phyloP scores from a whole-genome alignment of 2,113 vertebrate genomes.

The pig (Sus scrofa) region DNA sequence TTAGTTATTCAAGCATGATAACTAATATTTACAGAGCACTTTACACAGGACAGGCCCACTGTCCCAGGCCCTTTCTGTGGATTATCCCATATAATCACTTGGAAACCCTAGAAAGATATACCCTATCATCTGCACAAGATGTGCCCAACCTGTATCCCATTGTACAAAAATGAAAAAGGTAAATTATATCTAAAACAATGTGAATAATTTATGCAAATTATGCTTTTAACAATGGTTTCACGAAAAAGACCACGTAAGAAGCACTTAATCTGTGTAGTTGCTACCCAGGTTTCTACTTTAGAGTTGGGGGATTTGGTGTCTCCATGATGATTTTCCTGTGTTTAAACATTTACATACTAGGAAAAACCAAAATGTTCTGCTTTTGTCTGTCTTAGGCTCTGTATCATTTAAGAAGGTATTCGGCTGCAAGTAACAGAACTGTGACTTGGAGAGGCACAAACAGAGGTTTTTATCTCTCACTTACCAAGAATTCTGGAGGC shows the following conservation, averaged over 20 bases:
- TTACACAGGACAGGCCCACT: background rate
- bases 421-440: background rate
- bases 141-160: background rate
- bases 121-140: background rate
- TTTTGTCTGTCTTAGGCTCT: background rate
- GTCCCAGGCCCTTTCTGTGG: background rate
- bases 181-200: slow-evolving; percentile 85
- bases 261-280: slow-evolving; percentile 86
- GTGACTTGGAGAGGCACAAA: background rate
- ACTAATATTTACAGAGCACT: background rate
- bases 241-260: slow-evolving; percentile 85
- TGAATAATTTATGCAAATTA: slow-evolving; percentile 87
- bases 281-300: slow-evolving; percentile 86
- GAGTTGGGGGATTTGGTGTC: slow-evolving; percentile 82
- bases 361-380: slow-evolving; percentile 65
- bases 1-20: background rate
- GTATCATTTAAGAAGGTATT: background rate
- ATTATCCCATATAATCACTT: background rate
- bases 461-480: background rate
- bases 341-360: slow-evolving; percentile 83
- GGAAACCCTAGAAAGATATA: background rate
- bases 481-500: background rate
- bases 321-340: slow-evolving; percentile 82
- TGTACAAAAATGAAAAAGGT: slow-evolving; percentile 82
- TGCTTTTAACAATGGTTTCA: slow-evolving; percentile 87